Conservation (phyloP, 2,113 vertebrate species). For the Bubo blakistoni region DNA sequence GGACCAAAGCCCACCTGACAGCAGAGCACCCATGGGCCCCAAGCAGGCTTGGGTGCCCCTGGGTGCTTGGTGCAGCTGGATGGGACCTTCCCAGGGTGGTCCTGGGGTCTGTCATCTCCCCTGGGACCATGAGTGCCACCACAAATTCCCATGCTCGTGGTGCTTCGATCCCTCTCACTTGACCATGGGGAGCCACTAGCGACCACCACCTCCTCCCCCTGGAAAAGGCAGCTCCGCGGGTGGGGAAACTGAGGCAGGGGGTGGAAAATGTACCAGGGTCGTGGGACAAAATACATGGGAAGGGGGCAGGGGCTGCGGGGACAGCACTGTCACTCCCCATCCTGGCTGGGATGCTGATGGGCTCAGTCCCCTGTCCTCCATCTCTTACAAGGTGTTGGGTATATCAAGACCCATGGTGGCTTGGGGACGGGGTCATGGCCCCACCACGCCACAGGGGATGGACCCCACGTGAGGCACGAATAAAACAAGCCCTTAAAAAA, state of each 20-base stretch:
- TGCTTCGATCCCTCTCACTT: neutral
- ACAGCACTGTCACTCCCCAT: rapidly evolving
- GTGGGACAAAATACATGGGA: neutral
- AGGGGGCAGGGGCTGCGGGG: rapidly evolving
- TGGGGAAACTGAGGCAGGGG: neutral
- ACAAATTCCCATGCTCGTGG: rapidly evolving
- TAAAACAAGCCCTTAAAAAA: neutral
- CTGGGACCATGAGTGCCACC: neutral
- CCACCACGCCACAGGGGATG: rapidly evolving
- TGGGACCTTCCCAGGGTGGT: neutral
- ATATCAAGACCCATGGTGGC: neutral
- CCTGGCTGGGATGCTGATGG: neutral
- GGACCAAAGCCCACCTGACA: rapidly evolving
- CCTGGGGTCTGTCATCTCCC: neutral
- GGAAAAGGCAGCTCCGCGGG: rapidly evolving
- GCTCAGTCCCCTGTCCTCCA: rapidly evolving
- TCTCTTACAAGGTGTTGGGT: neutral
- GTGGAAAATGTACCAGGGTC: neutral
- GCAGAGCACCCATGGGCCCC: neutral
- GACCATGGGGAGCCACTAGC: neutral
- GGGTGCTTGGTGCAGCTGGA: neutral
- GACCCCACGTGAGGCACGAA: neutral
- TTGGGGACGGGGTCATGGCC: rapidly evolving
- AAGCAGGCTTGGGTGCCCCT: neutral
- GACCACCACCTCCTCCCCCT: neutral